phyloP scores from a whole-genome alignment of 1,140 invertebrate genomes.

The Pseudomyrmex dendroicus region DNA sequence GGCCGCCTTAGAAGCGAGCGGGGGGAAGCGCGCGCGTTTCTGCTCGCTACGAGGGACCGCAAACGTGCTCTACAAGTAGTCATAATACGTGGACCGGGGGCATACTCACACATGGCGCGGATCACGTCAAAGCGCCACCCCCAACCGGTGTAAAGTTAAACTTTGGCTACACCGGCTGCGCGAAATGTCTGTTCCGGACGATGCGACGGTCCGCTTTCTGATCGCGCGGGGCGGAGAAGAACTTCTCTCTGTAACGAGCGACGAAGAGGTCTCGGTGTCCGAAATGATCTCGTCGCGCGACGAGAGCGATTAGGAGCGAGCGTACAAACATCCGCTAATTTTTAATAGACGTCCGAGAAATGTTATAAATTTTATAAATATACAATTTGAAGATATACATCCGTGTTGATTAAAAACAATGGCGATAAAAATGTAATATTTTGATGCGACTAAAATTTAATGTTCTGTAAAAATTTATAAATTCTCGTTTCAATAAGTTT shows the following conservation, averaged over 20 bases:
- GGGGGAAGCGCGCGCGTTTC: constrained; percentile 19
- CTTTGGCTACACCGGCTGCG: constrained; percentile 82
- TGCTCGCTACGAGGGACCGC: constrained; percentile 67
- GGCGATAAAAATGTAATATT: too few species aligned
- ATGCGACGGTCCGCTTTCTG: constrained; percentile 60
- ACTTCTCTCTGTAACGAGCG: not conserved
- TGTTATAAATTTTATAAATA: too few species aligned
- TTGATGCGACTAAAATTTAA: not conserved
- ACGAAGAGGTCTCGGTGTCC: not conserved
- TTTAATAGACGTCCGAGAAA: not conserved
- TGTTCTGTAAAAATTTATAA: not conserved
- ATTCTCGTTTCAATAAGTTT: constrained; percentile 20
- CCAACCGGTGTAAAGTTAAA: constrained; percentile 82
- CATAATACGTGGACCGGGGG: constrained; percentile 76
- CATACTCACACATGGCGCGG: constrained; percentile 79
- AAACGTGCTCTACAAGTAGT: constrained; percentile 80
- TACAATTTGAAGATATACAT: too few species aligned
- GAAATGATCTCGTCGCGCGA: not conserved
- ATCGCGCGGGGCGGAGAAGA: constrained; percentile 47
- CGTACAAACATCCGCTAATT: not conserved
- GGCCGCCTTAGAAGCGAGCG: constrained; percentile 47
- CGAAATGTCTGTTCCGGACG: constrained; percentile 79
- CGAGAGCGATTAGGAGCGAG: not conserved
- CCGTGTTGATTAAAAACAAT: too few species aligned
- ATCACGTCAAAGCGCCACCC: constrained; percentile 70